Evolutionary conservation across 1,140 invertebrate genomes (phyloP).

Genomic region (Euura lappo): DNA sequence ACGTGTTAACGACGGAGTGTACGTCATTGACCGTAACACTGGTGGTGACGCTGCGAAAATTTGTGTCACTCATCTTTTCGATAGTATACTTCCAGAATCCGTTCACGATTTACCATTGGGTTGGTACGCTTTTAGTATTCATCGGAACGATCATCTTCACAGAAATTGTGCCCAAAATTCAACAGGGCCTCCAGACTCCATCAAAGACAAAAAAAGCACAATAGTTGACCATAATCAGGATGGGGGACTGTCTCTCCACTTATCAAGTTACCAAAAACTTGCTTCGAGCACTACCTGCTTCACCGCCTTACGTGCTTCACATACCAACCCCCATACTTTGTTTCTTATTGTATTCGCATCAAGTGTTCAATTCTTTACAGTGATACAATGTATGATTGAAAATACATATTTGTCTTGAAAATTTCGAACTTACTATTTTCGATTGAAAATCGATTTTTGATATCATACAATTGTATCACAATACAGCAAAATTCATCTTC

Average conservation of each 20-base stretch:
- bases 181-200: slow-evolving; percentile 23
- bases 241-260: not conserved
- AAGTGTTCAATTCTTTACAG: too few relatives aligned
- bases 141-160: slow-evolving; percentile 92
- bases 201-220: slow-evolving; percentile 36
- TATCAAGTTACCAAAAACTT: not conserved
- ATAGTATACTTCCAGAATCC: slow-evolving; percentile 95
- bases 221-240: slow-evolving; percentile 22
- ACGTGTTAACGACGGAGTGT: slow-evolving; percentile 91
- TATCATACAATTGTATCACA: too few relatives aligned
- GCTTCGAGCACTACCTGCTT: not conserved
- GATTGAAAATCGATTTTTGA: too few relatives aligned
- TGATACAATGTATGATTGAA: too few relatives aligned
- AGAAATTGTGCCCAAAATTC: slow-evolving; percentile 65
- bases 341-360: too few relatives aligned
- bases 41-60: slow-evolving; percentile 95
- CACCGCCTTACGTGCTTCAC: too few relatives aligned
- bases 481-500: too few relatives aligned
- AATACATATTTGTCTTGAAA: too few relatives aligned
- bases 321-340: too few relatives aligned
- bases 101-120: slow-evolving; percentile 92
- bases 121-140: slow-evolving; percentile 91
- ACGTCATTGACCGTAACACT: slow-evolving; percentile 94
- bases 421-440: too few relatives aligned
- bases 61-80: slow-evolving; percentile 92